These are phyloP conservation scores for Gymnarchus niloticus DNA, from an alignment of 2,113 vertebrate genomes.

Conservation along the genomic window DNA sequence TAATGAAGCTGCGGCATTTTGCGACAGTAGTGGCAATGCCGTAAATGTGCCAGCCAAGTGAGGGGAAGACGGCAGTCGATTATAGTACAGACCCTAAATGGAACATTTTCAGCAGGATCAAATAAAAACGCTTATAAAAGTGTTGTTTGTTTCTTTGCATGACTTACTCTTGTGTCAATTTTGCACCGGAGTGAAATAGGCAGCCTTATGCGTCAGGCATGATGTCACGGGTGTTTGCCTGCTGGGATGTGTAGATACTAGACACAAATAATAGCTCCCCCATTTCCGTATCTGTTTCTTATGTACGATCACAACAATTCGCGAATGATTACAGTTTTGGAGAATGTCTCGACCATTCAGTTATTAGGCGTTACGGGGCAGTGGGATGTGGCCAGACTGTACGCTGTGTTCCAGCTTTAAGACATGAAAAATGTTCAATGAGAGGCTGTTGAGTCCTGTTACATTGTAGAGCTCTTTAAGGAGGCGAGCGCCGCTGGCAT, in stretches of 20 bases:
- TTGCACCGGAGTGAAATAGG: not conserved
- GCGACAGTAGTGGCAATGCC: conserved; percentile 23
- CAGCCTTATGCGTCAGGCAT: conserved; percentile 1
- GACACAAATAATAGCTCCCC: not conserved
- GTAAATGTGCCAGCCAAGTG: conserved; percentile 18
- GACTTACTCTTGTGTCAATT: not conserved
- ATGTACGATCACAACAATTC: not conserved
- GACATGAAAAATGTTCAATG: conserved; percentile 49
- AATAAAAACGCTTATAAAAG: not conserved
- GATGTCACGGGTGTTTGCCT: conserved; percentile 21
- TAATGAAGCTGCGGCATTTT: too few relatives aligned
- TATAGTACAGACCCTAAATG: not conserved
- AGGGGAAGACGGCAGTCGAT: conserved; percentile 1
- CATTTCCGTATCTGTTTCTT: not conserved
- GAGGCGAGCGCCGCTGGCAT: conserved; percentile 13
- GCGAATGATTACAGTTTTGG: not conserved
- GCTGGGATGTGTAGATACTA: conserved; percentile 12
- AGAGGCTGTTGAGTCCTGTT: conserved; percentile 28
- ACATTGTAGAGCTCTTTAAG: conserved; percentile 27
- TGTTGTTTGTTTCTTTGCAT: not conserved
- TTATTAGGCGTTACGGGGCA: conserved; percentile 28
- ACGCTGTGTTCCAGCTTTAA: conserved; percentile 51
- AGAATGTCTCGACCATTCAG: not conserved
- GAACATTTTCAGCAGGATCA: not conserved
- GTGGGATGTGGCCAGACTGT: conserved; percentile 61